Evolutionary conservation across 2,797 vertebrate genomes (phyloP).

Genomic region (Darevskia mixta): DNA sequence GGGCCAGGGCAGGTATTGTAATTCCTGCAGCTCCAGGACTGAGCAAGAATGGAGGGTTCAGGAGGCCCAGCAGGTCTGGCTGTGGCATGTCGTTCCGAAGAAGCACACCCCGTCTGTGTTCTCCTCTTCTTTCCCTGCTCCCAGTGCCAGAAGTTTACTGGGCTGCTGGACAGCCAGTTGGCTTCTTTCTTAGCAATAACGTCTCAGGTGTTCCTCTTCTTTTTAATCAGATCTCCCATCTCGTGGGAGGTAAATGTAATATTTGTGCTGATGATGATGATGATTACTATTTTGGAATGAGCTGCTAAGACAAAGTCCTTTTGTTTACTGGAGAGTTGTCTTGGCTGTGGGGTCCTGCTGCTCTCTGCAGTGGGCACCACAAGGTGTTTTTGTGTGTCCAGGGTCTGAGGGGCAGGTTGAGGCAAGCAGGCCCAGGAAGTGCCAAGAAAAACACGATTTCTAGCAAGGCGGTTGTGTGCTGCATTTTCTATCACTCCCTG

Average conservation of each 20-base stretch:
- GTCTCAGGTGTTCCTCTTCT: constrained; percentile 21
- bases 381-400: too few relatives aligned
- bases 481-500: background rate
- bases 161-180: constrained; percentile 22
- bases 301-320: constrained; percentile 15
- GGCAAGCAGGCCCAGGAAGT: background rate
- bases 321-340: background rate
- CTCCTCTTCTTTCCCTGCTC: background rate
- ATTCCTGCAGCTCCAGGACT: background rate
- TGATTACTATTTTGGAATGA: background rate
- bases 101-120: too few relatives aligned
- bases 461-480: background rate
- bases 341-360: background rate
- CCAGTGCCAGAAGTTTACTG: background rate
- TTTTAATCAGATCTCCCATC: background rate
- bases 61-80: background rate
- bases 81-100: background rate
- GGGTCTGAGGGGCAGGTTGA: too few relatives aligned
- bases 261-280: background rate
- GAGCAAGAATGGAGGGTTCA: background rate
- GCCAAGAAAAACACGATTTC: background rate
- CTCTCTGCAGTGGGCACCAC: too few relatives aligned
- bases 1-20: too few relatives aligned
- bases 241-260: background rate
- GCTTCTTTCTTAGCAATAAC: constrained; percentile 24